These are phyloP conservation scores for Neomorphus geoffroyi DNA, from an alignment of 2,797 vertebrate genomes.

Conservation along the genomic window DNA sequence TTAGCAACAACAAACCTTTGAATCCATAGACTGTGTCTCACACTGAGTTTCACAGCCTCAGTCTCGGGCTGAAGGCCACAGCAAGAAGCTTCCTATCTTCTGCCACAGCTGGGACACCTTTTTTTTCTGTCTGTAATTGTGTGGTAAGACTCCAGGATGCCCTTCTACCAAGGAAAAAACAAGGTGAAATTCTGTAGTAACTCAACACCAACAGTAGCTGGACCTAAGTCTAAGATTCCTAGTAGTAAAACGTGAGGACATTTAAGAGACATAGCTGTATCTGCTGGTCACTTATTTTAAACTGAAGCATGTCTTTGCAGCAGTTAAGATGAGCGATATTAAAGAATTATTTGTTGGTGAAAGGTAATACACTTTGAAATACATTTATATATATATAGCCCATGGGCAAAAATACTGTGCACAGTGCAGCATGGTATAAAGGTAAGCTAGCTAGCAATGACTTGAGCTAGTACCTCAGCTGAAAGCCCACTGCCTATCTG, in stretches of 20 bases:
- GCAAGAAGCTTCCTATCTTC: not conserved
- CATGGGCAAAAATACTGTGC: not conserved
- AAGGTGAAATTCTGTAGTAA: not conserved
- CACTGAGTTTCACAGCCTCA: not conserved
- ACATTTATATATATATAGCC: not conserved
- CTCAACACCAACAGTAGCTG: not conserved
- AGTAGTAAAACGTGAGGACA: not conserved
- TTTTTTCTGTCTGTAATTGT: not conserved
- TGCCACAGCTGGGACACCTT: not conserved
- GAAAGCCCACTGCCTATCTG: not conserved
- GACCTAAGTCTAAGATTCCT: not conserved
- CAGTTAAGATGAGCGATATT: not conserved
- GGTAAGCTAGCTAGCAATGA: not conserved
- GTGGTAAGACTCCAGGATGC: not conserved
- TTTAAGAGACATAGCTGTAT: not conserved
- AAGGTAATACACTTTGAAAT: not conserved
- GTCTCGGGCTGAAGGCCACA: not conserved
- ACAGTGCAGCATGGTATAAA: not conserved
- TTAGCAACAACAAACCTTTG: not conserved
- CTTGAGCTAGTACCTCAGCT: not conserved
- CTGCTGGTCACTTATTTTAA: not conserved
- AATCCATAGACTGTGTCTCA: not conserved
- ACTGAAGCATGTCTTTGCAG: not conserved
- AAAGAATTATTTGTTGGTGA: not conserved
- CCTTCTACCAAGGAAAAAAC: too few species aligned